A percentile compares a stretch with the other conserved stretches of the same genome.
These are phyloP conservation scores for Microcebus griseorufus DNA, from an alignment of 2,113 vertebrate genomes.

Conservation along the genomic window DNA sequence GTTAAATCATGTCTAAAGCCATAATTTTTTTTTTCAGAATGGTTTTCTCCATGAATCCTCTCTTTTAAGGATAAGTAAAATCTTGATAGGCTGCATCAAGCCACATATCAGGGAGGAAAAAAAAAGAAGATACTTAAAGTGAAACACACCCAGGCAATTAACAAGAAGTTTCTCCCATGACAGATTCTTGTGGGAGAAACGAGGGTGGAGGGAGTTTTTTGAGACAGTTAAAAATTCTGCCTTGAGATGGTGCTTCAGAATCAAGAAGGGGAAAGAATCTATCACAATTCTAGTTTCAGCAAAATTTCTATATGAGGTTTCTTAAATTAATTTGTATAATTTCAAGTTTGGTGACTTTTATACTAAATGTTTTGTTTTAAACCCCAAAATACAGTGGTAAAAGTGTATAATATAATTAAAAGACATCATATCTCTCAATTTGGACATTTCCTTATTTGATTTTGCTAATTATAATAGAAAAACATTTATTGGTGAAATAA, in stretches of 20 bases:
- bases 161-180: neutral
- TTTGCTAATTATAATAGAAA: conserved; percentile 7
- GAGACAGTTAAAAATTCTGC: neutral
- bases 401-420: neutral
- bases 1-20: neutral
- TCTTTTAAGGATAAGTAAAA: neutral
- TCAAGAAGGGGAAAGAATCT: neutral
- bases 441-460: neutral
- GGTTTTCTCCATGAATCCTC: conserved; percentile 26
- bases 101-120: neutral
- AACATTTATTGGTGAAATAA: neutral
- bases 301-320: neutral
- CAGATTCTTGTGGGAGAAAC: neutral
- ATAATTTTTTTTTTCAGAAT: neutral
- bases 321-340: neutral
- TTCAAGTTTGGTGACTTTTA: neutral
- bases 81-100: neutral
- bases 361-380: conserved; percentile 32
- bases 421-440: neutral
- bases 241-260: neutral
- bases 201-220: neutral
- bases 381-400: neutral
- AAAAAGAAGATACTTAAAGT: neutral
- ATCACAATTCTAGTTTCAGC: neutral
- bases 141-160: neutral